phyloP scores from a whole-genome alignment of 2,113 vertebrate species.

The Rhagologus leucostigma region DNA sequence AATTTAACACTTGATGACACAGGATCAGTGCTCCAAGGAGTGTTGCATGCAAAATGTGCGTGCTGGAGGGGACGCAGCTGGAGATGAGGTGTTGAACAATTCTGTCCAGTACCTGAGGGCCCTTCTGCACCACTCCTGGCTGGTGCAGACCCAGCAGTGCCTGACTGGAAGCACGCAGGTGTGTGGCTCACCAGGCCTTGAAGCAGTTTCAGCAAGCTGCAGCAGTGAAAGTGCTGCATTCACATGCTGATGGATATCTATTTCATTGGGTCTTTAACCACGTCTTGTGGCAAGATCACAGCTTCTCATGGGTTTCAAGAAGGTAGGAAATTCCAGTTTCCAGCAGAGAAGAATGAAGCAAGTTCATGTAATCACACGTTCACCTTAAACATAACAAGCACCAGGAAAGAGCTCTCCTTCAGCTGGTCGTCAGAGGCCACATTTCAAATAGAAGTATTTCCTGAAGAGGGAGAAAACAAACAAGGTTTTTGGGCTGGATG shows the following conservation, averaged over 20 bases:
- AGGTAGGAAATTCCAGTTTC: conserved; percentile 27
- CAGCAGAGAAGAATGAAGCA: conserved; percentile 3
- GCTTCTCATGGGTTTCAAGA: conserved; percentile 6
- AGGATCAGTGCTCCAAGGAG: neutral
- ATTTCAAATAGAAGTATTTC: neutral
- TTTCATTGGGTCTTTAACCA: neutral
- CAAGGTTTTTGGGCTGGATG: neutral
- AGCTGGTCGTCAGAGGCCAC: neutral
- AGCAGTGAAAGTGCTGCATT: neutral
- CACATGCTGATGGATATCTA: neutral
- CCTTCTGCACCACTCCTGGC: neutral
- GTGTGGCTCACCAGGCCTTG: neutral
- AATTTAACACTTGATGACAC: neutral
- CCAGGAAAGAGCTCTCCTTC: conserved; percentile 1
- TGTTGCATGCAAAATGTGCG: neutral
- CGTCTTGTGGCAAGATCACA: neutral
- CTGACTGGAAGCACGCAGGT: neutral
- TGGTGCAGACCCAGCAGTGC: neutral
- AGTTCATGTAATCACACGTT: neutral
- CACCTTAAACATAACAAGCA: neutral
- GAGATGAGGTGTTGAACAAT: neutral
- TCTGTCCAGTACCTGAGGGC: neutral
- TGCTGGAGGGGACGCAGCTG: neutral
- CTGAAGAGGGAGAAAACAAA: neutral
- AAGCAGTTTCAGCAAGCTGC: neutral